phyloP scores from a whole-genome alignment of 2,113 vertebrate species.

The Coreoperca whiteheadi region DNA sequence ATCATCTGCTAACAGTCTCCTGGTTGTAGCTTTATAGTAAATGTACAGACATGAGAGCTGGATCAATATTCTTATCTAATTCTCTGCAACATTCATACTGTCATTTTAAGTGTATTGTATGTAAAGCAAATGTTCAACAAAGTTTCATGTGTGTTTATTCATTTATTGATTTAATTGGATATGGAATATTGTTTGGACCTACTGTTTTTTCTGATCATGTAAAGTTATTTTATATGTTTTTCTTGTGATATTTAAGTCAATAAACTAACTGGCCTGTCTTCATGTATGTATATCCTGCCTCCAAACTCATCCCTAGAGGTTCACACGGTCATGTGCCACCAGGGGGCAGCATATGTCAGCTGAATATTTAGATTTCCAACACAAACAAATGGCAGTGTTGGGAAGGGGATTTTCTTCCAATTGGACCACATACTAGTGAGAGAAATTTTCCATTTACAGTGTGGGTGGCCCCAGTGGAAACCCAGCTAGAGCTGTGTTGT shows the following conservation, averaged over 20 bases:
- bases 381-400: neutral
- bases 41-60: no score
- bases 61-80: no score
- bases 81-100: no score
- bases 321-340: conserved; percentile 7
- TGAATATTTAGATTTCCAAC: neutral
- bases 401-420: neutral
- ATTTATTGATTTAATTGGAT: neutral
- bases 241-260: neutral
- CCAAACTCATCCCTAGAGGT: neutral
- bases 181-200: neutral
- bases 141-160: neutral
- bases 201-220: neutral
- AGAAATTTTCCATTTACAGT: conserved; percentile 23
- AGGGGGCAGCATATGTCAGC: conserved; percentile 53
- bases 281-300: neutral
- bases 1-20: no score
- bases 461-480: conserved; percentile 22
- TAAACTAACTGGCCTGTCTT: neutral
- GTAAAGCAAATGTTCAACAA: neutral
- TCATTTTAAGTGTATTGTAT: neutral
- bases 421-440: neutral
- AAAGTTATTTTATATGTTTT: neutral
- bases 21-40: no score
- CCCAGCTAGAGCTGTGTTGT: neutral